These are phyloP conservation scores for Amiota minor DNA, from an alignment of 2,888 invertebrate species.

Conservation along the genomic window DNA sequence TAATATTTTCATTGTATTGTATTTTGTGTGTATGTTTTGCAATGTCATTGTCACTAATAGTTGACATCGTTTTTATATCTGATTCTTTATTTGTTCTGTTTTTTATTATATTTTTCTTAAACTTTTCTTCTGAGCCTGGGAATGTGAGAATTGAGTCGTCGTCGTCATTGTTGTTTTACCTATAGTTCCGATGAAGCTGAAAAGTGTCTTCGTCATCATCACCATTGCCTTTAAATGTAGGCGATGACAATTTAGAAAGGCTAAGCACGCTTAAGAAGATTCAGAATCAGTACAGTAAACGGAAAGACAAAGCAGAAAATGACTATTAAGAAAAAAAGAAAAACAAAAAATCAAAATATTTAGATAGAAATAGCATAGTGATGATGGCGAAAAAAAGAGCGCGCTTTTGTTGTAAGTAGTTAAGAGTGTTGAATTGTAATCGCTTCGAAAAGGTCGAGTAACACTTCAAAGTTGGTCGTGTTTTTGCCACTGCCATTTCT, in stretches of 20 bases:
- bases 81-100: not conserved
- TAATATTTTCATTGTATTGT: not conserved
- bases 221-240: not conserved
- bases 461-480: constrained; percentile 13
- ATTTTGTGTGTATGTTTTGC: not conserved
- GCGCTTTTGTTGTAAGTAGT: no score
- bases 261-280: no score
- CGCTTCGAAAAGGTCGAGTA: constrained; percentile 15
- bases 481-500: not conserved
- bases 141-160: not conserved
- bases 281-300: not conserved
- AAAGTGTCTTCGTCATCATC: not conserved
- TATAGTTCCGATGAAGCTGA: not conserved
- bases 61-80: not conserved
- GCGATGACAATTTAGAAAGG: no score
- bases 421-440: constrained; percentile 8
- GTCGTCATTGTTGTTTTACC: not conserved
- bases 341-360: not conserved
- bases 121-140: not conserved
- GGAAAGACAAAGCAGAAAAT: not conserved
- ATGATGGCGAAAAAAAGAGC: not conserved
- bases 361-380: not conserved
- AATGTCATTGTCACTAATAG: constrained; percentile 26
- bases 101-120: not conserved
- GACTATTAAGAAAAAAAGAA: not conserved